Base-by-base conservation (phyloP, 2,113 vertebrate genomes). In the Tyto alba region DNA sequence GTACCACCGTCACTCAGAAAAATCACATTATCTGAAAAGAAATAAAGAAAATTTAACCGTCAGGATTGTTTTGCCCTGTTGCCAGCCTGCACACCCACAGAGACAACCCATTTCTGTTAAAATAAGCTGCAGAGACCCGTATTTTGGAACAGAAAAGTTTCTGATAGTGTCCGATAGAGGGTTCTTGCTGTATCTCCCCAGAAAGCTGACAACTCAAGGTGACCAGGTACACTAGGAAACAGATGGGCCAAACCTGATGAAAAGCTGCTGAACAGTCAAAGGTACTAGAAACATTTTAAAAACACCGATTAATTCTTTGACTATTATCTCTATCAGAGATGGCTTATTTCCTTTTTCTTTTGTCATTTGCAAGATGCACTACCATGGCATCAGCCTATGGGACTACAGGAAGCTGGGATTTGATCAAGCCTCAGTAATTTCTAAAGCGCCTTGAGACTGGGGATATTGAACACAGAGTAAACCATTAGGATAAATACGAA, bases 1-100 rank as follows among this genome's bases (percentile, higher is more conserved):
- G 90, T 1, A 23, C 97, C 3, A 73, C 97, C 98, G 59, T 99
- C 99, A 48, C 98, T 99, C 97, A 99, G 98, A 97, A 99, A 99
- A 95, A 99, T 97, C 50, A 99, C 99, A 96, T 99, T 99, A 97
- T 99, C 99, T 99, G 98, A 69, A 97, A 98, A 95, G 83, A 90
- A 97, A 94, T n/a, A 74, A 91, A 30, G 25, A 95, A 93, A 74
- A 60, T 36, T 81, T 93, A 67, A 93, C 41, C 76, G 82, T 95
- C 64, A 95, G 50, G 47, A 83, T 17, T 67, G 13, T 74, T 93
- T 67, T 69, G 30, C 59, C 55, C 66, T 53, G 32, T 21, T 77
- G 43, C 50, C 74, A 64, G 23, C 8, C 38, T 45, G 16, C 13
- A 48, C 17, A 88, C 25, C 18, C 34, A 83, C 18, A 26, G 34